phyloP scores from a whole-genome alignment of 2,797 vertebrate genomes.

The Pangasius krempfi region DNA sequence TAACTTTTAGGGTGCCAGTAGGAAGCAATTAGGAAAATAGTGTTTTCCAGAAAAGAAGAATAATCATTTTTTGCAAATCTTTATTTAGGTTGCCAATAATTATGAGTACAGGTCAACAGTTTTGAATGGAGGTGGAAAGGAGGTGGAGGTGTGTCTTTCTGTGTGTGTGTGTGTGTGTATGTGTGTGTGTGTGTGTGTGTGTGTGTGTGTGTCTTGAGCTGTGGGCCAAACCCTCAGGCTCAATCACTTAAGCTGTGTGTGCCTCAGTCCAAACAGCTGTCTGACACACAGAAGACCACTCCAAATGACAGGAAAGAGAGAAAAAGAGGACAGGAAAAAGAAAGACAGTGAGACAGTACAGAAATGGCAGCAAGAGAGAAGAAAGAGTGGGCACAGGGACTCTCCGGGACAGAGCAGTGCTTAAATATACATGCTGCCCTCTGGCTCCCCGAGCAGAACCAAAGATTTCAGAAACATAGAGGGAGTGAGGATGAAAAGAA shows the following conservation, averaged over 20 bases:
- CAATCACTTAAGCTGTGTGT: conserved; percentile 79
- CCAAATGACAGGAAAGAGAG: conserved; percentile 40
- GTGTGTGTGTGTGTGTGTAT: conserved; percentile 48
- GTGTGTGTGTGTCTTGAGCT: conserved; percentile 48
- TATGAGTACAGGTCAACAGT: neutral
- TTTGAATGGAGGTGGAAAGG: too few relatives aligned
- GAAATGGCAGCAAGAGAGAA: conserved; percentile 43
- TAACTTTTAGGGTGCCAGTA: too few relatives aligned
- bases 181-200: neutral
- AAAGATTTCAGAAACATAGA: neutral
- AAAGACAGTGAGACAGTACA: conserved; percentile 56
- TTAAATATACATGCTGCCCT: conserved; percentile 78
- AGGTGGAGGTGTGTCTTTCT: neutral
- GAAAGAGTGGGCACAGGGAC: conserved; percentile 41
- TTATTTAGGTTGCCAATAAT: neutral
- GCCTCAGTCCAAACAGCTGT: conserved; percentile 83
- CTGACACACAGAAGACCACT: conserved; percentile 65
- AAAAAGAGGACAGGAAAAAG: conserved; percentile 25
- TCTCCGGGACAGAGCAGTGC: conserved; percentile 61
- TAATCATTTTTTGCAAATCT: neutral
- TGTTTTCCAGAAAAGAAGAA: neutral
- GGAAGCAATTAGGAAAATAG: too few relatives aligned
- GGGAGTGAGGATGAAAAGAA: neutral
- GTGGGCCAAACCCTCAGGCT: conserved; percentile 71
- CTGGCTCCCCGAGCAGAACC: conserved; percentile 36